Evolutionary conservation across 2,888 invertebrate genomes (phyloP), one percentile per base, ranked within the genome.

Genomic region (Tetheella fluctuosa): DNA sequence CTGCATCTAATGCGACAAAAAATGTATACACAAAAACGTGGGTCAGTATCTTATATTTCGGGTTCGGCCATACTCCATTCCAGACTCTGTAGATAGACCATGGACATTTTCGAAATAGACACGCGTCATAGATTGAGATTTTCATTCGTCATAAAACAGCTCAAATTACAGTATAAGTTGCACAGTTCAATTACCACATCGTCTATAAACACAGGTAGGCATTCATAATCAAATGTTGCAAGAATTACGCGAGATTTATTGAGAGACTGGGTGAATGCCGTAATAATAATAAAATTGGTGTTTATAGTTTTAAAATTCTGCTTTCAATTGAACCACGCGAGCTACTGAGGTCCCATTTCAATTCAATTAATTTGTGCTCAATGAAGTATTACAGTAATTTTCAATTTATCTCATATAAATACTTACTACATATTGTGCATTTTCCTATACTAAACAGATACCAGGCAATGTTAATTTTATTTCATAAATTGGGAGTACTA

Each of bases 361-460:
- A 20, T 48, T 42, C 17, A 48, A 17, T 48, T 20, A 48, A 10
- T 48, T 48, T 48, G 48, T 48, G 17, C 48, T 48, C n/a, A n/a
- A n/a, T 39, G 17, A 48, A 1, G 10, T 20, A 42, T 42, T 6
- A 42, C 20, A 20, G 48, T 48, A 48, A 10, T 20, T 48, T 48
- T 20, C 48, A 48, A 20, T 48, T 48, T 10, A 48, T 20, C 10
- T 48, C 48, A 2, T 42, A n/a, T 39, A 42, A 15, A 17, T 42
- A 42, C 17, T 48, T 15, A 48, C 42, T 42, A 48, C 10, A 48
- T 20, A 48, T 48, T 48, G 48, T 48, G 48, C 48, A 10, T 48
- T 48, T 48, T 20, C 48, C 15, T 48, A 48, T 20, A 20, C 20
- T 20, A 20, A 20, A 48, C 48, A 48, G 42, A 17, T 48, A 48